Conservation (phyloP, 2,797 vertebrate genomes). For the Rhabdomys pumilio region DNA sequence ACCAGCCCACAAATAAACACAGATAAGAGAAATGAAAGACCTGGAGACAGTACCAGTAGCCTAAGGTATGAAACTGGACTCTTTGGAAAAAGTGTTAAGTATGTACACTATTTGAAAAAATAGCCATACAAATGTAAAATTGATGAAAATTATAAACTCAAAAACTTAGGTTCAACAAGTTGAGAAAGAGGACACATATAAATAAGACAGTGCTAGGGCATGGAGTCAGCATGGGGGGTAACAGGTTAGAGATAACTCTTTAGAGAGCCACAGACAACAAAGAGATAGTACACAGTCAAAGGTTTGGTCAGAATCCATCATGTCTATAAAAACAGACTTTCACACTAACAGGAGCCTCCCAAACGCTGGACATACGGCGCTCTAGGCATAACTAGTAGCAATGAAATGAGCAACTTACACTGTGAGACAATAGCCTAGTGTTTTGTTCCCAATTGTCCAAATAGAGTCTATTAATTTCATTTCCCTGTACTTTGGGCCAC, state of each 20-base stretch:
- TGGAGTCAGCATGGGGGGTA: neutral
- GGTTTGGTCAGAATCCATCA: neutral
- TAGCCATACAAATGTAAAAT: neutral
- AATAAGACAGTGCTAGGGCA: neutral
- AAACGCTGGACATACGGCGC: neutral
- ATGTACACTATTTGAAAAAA: neutral
- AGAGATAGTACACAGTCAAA: neutral
- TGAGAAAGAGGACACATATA: neutral
- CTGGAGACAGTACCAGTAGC: neutral
- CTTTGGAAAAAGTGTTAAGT: neutral
- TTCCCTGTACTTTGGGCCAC: neutral
- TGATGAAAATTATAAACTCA: slow-evolving; percentile 18
- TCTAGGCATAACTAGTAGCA: neutral
- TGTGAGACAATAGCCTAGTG: neutral
- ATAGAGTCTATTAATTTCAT: neutral
- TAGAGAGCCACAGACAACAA: neutral
- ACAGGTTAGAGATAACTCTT: neutral
- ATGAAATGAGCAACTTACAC: neutral
- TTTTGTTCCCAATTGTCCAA: neutral
- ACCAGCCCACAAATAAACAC: neutral
- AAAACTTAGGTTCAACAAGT: slow-evolving; percentile 3
- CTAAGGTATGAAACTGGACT: neutral
- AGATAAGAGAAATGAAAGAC: neutral
- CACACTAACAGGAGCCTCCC: neutral
- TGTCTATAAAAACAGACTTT: neutral